These are phyloP conservation scores for Archilochus colubris DNA, from an alignment of 2,113 vertebrate species.

Conservation along the genomic window DNA sequence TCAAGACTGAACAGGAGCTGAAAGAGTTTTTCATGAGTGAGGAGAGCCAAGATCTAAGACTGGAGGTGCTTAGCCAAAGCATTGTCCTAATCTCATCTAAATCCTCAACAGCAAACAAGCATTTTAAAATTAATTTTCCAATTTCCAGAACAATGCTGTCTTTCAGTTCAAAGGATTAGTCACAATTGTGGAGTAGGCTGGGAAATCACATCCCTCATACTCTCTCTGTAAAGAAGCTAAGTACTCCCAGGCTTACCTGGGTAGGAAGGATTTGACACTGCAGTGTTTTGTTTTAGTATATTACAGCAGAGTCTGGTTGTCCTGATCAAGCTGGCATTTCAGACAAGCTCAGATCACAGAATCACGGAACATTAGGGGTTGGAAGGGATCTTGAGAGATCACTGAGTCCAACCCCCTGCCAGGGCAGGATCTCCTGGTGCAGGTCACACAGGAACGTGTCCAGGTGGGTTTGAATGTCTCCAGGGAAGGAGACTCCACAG, in stretches of 20 bases:
- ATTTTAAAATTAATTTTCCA: slow-evolving; percentile 30
- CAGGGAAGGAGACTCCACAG: too few species aligned
- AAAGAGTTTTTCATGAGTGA: not conserved
- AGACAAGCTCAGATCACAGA: too few species aligned
- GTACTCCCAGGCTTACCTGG: not conserved
- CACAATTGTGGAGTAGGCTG: not conserved
- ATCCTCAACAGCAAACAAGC: slow-evolving; percentile 9
- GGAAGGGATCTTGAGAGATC: too few species aligned
- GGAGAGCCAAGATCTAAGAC: not conserved
- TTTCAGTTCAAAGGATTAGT: not conserved
- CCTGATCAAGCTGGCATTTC: not conserved
- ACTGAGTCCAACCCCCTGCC: too few species aligned
- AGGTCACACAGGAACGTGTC: too few species aligned
- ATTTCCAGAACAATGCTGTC: not conserved
- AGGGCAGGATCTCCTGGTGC: too few species aligned
- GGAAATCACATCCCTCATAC: not conserved
- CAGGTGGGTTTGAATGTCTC: too few species aligned
- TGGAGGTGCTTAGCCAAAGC: not conserved
- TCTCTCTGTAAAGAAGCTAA: not conserved
- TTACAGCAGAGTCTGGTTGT: not conserved
- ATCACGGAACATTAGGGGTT: too few species aligned
- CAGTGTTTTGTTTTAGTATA: not conserved
- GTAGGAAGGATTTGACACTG: not conserved
- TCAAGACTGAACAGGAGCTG: not conserved
- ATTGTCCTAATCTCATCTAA: not conserved